Conservation (phyloP, 2,888 invertebrate genomes). For the Trimorus sp. region DNA sequence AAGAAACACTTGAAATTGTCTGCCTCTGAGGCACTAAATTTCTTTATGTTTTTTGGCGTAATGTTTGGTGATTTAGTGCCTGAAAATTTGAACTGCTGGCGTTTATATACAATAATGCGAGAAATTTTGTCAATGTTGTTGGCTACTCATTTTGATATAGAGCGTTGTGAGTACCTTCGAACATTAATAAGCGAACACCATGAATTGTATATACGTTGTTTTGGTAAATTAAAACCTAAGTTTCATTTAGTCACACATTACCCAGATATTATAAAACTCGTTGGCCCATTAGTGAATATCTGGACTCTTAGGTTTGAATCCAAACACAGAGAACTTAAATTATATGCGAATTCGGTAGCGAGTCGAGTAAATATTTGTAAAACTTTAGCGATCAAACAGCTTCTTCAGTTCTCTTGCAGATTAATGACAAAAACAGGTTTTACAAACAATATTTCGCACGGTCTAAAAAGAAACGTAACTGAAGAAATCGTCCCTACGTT, state of each 20-base stretch:
- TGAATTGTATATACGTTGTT: slow-evolving; percentile 2
- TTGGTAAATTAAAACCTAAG: slow-evolving; percentile 1
- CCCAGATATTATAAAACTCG: slow-evolving; percentile 1
- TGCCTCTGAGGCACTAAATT: slow-evolving; percentile 6
- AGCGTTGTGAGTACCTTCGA: slow-evolving; percentile 12
- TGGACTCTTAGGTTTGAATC: slow-evolving; percentile 17
- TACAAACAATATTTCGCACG: background rate
- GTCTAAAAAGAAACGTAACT: background rate
- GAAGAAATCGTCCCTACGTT: background rate
- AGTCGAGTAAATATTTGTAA: slow-evolving; percentile 8
- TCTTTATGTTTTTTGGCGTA: slow-evolving; percentile 23
- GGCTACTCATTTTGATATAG: slow-evolving; percentile 4
- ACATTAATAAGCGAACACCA: slow-evolving; percentile 13
- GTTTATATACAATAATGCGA: slow-evolving; percentile 9
- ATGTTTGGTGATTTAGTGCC: slow-evolving; percentile 9
- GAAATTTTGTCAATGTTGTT: slow-evolving; percentile 8
- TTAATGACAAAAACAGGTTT: background rate
- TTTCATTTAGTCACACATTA: slow-evolving; percentile 15
- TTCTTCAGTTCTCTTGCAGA: background rate
- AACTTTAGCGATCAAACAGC: background rate
- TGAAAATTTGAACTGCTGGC: background rate
- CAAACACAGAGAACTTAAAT: slow-evolving; percentile 16
- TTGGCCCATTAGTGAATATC: slow-evolving; percentile 8
- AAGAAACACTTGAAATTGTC: slow-evolving; percentile 2
- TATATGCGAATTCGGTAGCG: slow-evolving; percentile 11